phyloP scores from a whole-genome alignment of 2,113 vertebrate genomes.

The Meriones unguiculatus region DNA sequence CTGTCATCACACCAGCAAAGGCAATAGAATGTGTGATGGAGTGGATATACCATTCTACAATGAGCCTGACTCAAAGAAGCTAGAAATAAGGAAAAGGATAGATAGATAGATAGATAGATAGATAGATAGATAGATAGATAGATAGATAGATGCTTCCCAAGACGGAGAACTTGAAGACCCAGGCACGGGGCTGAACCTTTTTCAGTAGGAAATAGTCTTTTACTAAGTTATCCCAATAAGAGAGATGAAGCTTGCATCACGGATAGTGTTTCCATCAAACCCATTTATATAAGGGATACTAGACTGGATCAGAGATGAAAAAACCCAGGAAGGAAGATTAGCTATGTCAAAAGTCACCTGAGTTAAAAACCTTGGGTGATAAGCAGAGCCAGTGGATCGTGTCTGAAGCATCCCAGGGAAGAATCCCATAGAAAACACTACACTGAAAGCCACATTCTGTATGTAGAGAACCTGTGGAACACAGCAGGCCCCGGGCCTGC shows the following conservation, averaged over 20 bases:
- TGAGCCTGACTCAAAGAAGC: slow-evolving; percentile 64
- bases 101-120: too few species aligned
- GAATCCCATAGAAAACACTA: too few species aligned
- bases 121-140: too few species aligned
- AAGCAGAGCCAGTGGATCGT: too few species aligned
- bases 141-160: neutral
- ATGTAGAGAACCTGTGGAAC: too few species aligned
- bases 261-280: too few species aligned
- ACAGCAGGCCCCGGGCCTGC: too few species aligned
- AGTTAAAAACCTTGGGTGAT: neutral
- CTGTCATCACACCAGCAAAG: slow-evolving; percentile 67
- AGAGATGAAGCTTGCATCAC: neutral
- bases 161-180: neutral
- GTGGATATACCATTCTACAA: slow-evolving; percentile 52
- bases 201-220: neutral
- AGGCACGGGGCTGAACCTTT: neutral
- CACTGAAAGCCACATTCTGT: too few species aligned
- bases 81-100: neutral
- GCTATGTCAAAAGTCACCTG: neutral
- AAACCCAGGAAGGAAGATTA: neutral
- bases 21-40: slow-evolving; percentile 52
- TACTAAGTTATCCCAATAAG: neutral
- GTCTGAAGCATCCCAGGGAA: neutral
- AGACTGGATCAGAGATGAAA: neutral
- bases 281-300: too few species aligned